A percentile compares a stretch with the other conserved stretches of the same genome.
Conservation (phyloP, 2,888 invertebrate genomes). For the Ophion costatus region DNA sequence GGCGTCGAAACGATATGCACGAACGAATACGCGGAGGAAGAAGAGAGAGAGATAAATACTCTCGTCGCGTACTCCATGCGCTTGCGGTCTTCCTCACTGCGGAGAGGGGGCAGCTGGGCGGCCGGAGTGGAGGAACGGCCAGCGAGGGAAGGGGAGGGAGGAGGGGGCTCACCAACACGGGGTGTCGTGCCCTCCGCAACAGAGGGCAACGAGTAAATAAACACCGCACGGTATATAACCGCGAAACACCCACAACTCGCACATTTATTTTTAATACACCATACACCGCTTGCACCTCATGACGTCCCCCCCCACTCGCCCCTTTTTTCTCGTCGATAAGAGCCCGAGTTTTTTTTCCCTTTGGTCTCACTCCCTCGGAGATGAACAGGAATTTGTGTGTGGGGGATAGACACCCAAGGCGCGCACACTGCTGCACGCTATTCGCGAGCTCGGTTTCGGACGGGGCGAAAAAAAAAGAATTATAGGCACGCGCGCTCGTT, state of each 20-base stretch:
- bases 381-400: neutral
- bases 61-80: slow-evolving; percentile 60
- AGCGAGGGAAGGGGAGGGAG: neutral
- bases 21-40: slow-evolving; percentile 12
- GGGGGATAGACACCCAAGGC: neutral
- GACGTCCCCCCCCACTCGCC: neutral
- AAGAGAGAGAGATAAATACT: slow-evolving; percentile 27
- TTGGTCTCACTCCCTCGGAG: neutral
- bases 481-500: neutral
- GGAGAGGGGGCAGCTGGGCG: neutral
- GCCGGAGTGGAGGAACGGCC: neutral
- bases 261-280: slow-evolving; percentile 24
- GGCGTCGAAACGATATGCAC: slow-evolving; percentile 32
- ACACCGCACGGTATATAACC: slow-evolving; percentile 57
- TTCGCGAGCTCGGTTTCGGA: slow-evolving; percentile 11
- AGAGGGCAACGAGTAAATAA: slow-evolving; percentile 68
- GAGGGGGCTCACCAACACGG: slow-evolving; percentile 10
- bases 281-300: neutral
- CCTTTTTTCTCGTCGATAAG: neutral
- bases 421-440: neutral
- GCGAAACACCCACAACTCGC: slow-evolving; percentile 22
- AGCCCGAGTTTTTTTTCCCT: slow-evolving; percentile 20
- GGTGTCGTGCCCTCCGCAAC: slow-evolving; percentile 65
- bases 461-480: slow-evolving; percentile 9
- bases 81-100: slow-evolving; percentile 56